Evolutionary conservation across 2,888 invertebrate species (phyloP), one percentile per base, ranked within the genome.

Genomic region (Lumbricus terrestris): DNA sequence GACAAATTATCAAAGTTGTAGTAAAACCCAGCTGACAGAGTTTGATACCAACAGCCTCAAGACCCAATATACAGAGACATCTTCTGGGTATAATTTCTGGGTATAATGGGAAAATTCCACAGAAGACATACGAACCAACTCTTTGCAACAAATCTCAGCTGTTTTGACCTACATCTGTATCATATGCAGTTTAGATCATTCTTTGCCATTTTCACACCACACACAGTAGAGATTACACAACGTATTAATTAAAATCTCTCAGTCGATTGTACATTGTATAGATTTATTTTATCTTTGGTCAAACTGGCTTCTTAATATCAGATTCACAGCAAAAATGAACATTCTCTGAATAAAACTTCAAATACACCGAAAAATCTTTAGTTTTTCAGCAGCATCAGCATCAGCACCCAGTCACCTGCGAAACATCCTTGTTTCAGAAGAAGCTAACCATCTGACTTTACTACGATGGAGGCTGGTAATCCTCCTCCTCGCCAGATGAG

Each of bases 341-440:
- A 69, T 69, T 69, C 69, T 69, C 69, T 69, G 69, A 8, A 69
- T 69, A 69, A 69, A 29, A 69, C 69, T 69, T 69, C n/a, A 69
- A n/a, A 69, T n/a, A 69, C 69, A 69, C 69, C n/a, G 69, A 69
- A 69, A 69, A 69, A 69, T n/a, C 69, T 69, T n/a, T n/a, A 69
- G 5, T 5, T n/a, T 29, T 69, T 69, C 69, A 69, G 69, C 69
- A 69, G n/a, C n/a, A n/a, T 20, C 47, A 47, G 6, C 69, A 69
- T 29, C 69, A 47, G 15, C 18, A 18, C 23, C 23, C 69, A 69
- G 69, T 69, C 29, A 69, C 69, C n/a, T 69, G 69, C 69, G n/a
- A 69, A 69, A 69, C 8, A 13, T 1, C 69, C 69, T 69, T n/a
- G n/a, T 29, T 4, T 69, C 69, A 69, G 69, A n/a, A 69, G n/a